A percentile compares a stretch with the other conserved stretches of the same genome.
Conservation (phyloP, 2,888 invertebrate species). For the Plutella xylostella region DNA sequence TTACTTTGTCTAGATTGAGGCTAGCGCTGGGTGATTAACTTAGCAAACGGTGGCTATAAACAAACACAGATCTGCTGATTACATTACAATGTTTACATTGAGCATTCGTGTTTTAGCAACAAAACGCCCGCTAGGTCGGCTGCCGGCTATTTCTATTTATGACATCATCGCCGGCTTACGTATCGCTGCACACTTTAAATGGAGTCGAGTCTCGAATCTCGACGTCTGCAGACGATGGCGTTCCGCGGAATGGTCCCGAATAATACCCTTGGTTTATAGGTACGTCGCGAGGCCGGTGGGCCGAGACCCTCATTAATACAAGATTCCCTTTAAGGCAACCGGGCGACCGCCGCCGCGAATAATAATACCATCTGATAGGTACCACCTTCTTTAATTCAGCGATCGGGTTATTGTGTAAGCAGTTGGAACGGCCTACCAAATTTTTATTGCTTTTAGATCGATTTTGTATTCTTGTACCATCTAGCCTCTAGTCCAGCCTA, state of each 20-base stretch:
- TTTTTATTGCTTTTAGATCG: no score
- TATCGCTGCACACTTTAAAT: constrained; percentile 72
- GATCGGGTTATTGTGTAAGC: neutral
- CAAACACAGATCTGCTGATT: constrained; percentile 23
- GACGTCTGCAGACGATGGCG: constrained; percentile 65
- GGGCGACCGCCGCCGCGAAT: constrained; percentile 38
- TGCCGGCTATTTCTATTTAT: constrained; percentile 66
- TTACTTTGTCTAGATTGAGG: no score
- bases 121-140: constrained; percentile 43
- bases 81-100: constrained; percentile 25
- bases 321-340: constrained; percentile 60
- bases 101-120: constrained; percentile 46
- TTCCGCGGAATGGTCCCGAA: constrained; percentile 64
- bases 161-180: constrained; percentile 71
- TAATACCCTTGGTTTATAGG: constrained; percentile 51
- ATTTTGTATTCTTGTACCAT: no score
- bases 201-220: constrained; percentile 62
- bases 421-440: neutral
- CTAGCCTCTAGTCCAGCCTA: no score
- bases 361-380: constrained; percentile 29
- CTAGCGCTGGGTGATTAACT: no score
- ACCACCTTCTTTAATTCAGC: neutral
- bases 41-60: no score
- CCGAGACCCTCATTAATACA: constrained; percentile 57
- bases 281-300: constrained; percentile 36